Percentiles rank a stretch among this genome's conserved stretches.
These are phyloP conservation scores for Acipenser ruthenus DNA, from an alignment of 2,797 vertebrate species.

Conservation along the genomic window DNA sequence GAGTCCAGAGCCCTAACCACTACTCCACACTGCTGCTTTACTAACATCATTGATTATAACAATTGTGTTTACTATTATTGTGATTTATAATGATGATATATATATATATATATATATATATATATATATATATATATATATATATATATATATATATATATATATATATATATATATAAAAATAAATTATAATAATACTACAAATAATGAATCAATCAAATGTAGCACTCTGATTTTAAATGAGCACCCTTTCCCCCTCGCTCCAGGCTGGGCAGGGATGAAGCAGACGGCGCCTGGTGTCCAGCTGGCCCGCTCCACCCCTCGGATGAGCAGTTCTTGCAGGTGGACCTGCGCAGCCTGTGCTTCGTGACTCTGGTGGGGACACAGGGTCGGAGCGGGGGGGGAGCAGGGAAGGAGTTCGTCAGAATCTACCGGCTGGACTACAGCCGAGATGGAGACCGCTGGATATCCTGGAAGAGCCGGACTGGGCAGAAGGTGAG, in stretches of 20 bases:
- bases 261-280: conserved; percentile 69
- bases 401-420: conserved; percentile 74
- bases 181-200: no score
- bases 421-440: conserved; percentile 73
- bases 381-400: conserved; percentile 78
- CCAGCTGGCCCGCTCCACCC: conserved; percentile 69
- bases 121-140: no score
- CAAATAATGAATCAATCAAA: background rate
- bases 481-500: conserved; percentile 63
- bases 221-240: background rate
- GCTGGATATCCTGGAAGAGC: conserved; percentile 77
- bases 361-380: conserved; percentile 79
- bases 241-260: background rate
- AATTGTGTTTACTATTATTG: background rate
- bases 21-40: no score
- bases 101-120: no score
- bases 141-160: no score
- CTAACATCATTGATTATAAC: background rate
- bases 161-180: no score
- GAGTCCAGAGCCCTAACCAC: no score
- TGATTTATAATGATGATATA: background rate
- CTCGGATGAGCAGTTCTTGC: conserved; percentile 74
- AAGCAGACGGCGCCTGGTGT: conserved; percentile 83
- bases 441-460: conserved; percentile 74
- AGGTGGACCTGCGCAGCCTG: conserved; percentile 74